A percentile compares a stretch with the other conserved stretches of the same genome.
Conservation (phyloP, 2,888 invertebrate genomes). For the Dendrolimus pini region DNA sequence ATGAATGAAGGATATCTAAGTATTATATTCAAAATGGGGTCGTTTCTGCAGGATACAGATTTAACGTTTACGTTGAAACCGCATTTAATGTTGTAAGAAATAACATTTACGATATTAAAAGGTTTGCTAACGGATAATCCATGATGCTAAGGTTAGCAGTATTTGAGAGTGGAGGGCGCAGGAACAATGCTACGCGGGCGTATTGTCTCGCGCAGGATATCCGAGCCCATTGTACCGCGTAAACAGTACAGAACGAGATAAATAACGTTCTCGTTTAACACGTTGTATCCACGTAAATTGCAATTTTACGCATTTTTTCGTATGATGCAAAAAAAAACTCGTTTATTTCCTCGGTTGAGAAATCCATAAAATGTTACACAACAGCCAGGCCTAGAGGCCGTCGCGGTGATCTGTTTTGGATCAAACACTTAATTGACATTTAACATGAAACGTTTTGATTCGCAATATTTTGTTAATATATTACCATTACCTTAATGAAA, state of each 20-base stretch:
- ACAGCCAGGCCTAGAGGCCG: neutral
- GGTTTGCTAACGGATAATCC: neutral
- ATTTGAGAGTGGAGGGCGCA: slow-evolving; percentile 58
- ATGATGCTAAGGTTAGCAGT: slow-evolving; percentile 27
- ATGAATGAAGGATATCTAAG: no score
- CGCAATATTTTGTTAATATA: no score
- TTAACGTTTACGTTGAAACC: no score
- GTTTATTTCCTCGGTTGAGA: neutral
- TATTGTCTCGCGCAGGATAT: slow-evolving; percentile 71
- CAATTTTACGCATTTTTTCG: slow-evolving; percentile 11
- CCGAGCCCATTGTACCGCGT: slow-evolving; percentile 62
- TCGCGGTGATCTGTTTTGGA: neutral
- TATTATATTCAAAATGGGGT: no score
- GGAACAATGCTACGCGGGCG: slow-evolving; percentile 61
- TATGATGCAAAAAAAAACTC: neutral
- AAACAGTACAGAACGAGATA: slow-evolving; percentile 74
- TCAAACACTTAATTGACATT: neutral
- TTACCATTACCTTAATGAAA: no score
- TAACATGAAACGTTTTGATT: neutral
- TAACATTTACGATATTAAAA: no score
- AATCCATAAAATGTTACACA: neutral
- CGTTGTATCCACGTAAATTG: slow-evolving; percentile 28
- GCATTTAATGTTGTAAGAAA: no score
- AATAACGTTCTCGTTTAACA: slow-evolving; percentile 44
- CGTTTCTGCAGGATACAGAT: no score